Conservation (phyloP, 1,140 invertebrate genomes). For the Cotesia chilonis region DNA sequence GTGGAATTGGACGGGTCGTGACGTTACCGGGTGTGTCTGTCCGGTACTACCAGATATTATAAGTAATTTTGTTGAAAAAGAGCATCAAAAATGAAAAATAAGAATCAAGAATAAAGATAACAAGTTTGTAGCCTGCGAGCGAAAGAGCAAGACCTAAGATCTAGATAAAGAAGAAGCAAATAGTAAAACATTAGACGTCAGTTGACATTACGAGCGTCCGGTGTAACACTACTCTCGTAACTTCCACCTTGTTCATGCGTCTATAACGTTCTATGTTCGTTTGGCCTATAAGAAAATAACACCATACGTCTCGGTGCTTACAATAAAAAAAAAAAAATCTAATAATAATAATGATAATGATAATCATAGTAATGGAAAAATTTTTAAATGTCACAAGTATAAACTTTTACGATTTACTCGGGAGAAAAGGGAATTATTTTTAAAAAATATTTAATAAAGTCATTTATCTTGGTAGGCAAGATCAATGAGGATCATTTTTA, state of each 20-base stretch:
- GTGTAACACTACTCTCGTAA: slow-evolving; percentile 49
- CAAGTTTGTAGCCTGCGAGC: not conserved
- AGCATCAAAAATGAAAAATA: not conserved
- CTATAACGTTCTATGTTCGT: slow-evolving; percentile 39
- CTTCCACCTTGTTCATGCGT: slow-evolving; percentile 40
- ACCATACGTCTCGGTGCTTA: slow-evolving; percentile 32
- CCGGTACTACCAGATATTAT: slow-evolving; percentile 49
- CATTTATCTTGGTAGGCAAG: not conserved
- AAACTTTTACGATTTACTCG: no score
- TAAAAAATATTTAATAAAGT: not conserved
- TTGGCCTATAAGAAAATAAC: slow-evolving; percentile 41
- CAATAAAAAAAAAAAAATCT: not conserved
- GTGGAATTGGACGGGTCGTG: slow-evolving; percentile 43
- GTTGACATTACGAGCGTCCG: slow-evolving; percentile 48
- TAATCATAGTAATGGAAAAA: slow-evolving; percentile 11
- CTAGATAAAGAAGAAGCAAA: slow-evolving; percentile 26
- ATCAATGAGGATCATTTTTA: slow-evolving; percentile 20
- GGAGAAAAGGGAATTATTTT: not conserved
- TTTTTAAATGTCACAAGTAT: no score
- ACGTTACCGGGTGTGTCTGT: slow-evolving; percentile 40
- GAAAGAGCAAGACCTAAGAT: slow-evolving; percentile 27
- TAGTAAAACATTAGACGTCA: slow-evolving; percentile 31
- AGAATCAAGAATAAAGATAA: not conserved
- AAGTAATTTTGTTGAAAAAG: slow-evolving; percentile 49
- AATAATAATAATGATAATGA: slow-evolving; percentile 23